Evolutionary conservation across 2,797 vertebrate genomes (phyloP), one percentile per base, ranked within the genome.

Genomic region (Oophaga sylvatica): DNA sequence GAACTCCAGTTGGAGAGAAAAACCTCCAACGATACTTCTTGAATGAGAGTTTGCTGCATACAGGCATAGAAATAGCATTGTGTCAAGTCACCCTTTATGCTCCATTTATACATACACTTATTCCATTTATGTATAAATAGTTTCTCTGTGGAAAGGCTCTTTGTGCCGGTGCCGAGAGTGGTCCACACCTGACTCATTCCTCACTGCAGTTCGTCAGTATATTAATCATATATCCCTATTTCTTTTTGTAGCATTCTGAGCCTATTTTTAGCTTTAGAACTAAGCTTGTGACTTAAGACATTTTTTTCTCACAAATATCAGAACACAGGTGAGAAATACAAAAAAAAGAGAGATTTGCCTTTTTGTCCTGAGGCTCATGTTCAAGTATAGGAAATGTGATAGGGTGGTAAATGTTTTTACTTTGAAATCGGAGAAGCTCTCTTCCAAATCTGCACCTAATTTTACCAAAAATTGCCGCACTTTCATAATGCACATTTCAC

Each of bases 51-150:
- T 41, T 71, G 35, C 10, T 3, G 57, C 12, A 65, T 65, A 26
- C 62, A 65, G 8, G 22, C 2, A 71, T 6, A 35, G 68, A 41
- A 71, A 5, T 31, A 4, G 13, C 0, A 16, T 76, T 76, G 17
- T 76, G 20, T 76, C 10, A 45, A 12, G 45, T 73, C 41, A 19
- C 19, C 10, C 70, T 45, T 73, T 45, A 20, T 73, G 35, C 35
- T 45, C 19, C 11, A 20, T 19, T 35, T 71, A 19, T 71, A 71
- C 16, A 35, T 17, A 12, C 17, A 17, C 31, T 35, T 16, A 71
- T 71, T 71, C 68, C 31, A 6, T 71, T 41, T 41, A 19, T 71
- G 68, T 71, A 71, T 71, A 71, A 71, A 71, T 71, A 41, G 31
- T 41, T 22, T 70, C 31, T 41, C 31, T 71, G 4, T 35, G 67